Base-by-base conservation (phyloP, 2,113 vertebrate species). In the Hypomesus transpacificus region DNA sequence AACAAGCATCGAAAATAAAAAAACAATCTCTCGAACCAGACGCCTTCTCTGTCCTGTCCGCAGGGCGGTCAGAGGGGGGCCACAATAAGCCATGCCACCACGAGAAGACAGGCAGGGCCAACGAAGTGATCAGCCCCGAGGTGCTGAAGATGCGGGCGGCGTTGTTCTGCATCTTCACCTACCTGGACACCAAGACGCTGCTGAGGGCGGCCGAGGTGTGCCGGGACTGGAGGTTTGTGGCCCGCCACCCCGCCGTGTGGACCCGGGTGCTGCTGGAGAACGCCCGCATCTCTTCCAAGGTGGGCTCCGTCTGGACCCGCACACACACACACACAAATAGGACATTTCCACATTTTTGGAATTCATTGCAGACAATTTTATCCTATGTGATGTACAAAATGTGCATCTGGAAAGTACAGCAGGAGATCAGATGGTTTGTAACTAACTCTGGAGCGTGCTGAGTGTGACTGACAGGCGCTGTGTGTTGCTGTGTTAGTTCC, bases 131-230 rank as follows among this genome's bases (percentile, higher is more conserved):
- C 92, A 98, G 96, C 87, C 96, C 97, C 0, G 97, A 99, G 89
- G 93, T 98, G 79, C 94, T 99, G 83, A 99, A 99, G 91, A 99
- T 98, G 95, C 82, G 97, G 2, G 97, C 96, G 0, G 96, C 97
- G 2, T 93, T 99, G 2, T 98, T 98, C 89, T 98, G 96, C 81
- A 98, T 99, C 91, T 99, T 99, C 89, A 98, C 97, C 77, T 99
- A 98, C 90, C 87, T 99, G 89, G 96, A 99, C 82, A 98, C 95
- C 3, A 95, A 94, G 88, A 98, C 96, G 0, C 89, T 99, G 75
- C 91, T 99, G 80, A 90, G 94, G 8, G 93, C 94, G 0, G 97
- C 96, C 0, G 96, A 98, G 89, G 96, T 97, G 75, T 98, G 95
- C 90, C 92, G 94, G 13, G 96, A 98, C 90, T 99, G 97, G 97